phyloP scores from a whole-genome alignment of 1,140 invertebrate species.

The Pseudomyrmex flavicornis region DNA sequence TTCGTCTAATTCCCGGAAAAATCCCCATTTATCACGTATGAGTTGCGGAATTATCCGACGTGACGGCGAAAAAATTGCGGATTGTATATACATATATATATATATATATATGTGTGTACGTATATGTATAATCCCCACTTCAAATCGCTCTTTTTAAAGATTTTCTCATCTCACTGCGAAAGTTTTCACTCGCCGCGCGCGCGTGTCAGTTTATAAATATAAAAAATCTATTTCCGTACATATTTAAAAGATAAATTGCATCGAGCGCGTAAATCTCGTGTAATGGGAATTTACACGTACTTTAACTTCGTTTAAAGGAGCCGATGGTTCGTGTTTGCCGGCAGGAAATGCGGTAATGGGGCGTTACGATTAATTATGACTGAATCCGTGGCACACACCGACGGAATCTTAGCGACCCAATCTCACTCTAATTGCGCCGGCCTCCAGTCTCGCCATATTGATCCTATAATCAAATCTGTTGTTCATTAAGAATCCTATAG shows the following conservation, averaged over 20 bases:
- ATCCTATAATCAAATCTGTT: slow-evolving; percentile 41
- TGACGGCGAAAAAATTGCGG: slow-evolving; percentile 19
- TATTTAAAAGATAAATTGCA: too few relatives aligned
- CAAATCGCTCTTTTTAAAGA: not conserved
- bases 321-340: not conserved
- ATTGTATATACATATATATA: not conserved
- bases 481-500: slow-evolving; percentile 27
- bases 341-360: slow-evolving; percentile 22
- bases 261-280: too few relatives aligned
- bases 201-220: not conserved
- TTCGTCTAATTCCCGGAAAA: slow-evolving; percentile 29
- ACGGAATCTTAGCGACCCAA: slow-evolving; percentile 37
- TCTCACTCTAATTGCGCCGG: not conserved
- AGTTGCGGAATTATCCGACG: slow-evolving; percentile 21
- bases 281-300: not conserved
- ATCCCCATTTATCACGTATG: slow-evolving; percentile 26
- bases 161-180: not conserved
- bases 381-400: not conserved
- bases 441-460: slow-evolving; percentile 20
- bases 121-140: not conserved
- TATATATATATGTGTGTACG: too few relatives aligned
- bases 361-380: slow-evolving; percentile 41
- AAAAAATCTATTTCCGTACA: not conserved
- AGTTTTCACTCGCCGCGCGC: not conserved
- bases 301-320: slow-evolving; percentile 8